A percentile compares a stretch with the other conserved stretches of the same genome.
Conservation (phyloP, 1,140 invertebrate species). For the Platorchestia sp. region DNA sequence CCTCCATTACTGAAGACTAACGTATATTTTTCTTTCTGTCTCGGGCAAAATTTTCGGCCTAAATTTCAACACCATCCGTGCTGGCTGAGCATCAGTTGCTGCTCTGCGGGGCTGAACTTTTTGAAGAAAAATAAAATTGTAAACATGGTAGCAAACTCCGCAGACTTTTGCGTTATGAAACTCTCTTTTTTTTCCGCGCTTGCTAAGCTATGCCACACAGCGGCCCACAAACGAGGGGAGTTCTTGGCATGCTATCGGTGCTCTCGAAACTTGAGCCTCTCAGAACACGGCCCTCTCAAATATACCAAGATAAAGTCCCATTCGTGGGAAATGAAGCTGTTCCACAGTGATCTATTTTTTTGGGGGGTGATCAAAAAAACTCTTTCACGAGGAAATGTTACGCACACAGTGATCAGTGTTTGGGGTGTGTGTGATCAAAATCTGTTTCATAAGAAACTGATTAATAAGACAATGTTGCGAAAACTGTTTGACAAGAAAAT, state of each 20-base stretch:
- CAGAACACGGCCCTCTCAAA: neutral
- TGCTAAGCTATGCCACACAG: neutral
- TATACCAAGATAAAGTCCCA: neutral
- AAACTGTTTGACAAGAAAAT: no score
- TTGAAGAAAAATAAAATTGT: neutral
- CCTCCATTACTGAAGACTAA: neutral
- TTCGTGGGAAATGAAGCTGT: neutral
- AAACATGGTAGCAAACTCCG: neutral
- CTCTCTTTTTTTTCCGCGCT: neutral
- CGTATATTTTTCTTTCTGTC: neutral
- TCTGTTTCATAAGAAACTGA: no score
- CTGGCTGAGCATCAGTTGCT: neutral
- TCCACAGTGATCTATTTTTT: no score
- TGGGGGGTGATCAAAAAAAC: no score
- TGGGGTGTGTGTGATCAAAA: no score
- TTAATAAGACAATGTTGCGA: no score
- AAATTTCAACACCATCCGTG: neutral
- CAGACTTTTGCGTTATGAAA: neutral
- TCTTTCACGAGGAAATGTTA: no score
- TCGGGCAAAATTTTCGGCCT: neutral
- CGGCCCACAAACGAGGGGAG: neutral
- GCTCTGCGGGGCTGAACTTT: neutral
- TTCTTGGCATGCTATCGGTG: neutral
- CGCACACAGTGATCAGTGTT: no score
- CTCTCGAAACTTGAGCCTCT: neutral